These are phyloP conservation scores for Minunthozetes semirufus DNA, from an alignment of 2,888 invertebrate species.

Conservation along the genomic window DNA sequence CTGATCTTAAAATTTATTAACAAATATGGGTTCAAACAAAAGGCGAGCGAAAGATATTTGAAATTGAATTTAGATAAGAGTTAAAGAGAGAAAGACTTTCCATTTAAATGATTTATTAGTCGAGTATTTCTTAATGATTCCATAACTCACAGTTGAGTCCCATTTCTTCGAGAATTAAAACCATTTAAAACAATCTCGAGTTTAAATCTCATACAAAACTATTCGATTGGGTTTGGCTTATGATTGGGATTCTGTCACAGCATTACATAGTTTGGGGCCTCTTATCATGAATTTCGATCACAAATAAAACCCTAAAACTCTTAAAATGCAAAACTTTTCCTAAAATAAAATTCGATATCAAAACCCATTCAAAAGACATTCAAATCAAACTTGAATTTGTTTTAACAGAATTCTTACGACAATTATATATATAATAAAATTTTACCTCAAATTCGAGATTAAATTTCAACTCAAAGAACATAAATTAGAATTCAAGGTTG, in stretches of 20 bases:
- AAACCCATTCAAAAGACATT: neutral
- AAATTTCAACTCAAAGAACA: neutral
- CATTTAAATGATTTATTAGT: slow-evolving; percentile 25
- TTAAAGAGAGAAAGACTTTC: neutral
- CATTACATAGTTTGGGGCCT: slow-evolving; percentile 3
- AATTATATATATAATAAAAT: neutral
- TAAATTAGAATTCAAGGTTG: slow-evolving; percentile 10
- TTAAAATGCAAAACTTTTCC: neutral
- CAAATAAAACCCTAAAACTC: slow-evolving; percentile 20
- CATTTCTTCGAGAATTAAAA: slow-evolving; percentile 7
- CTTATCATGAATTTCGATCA: slow-evolving; percentile 1
- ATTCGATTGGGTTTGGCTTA: slow-evolving; percentile 15
- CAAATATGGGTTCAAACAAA: slow-evolving; percentile 5
- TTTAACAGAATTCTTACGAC: neutral
- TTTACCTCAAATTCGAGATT: neutral
- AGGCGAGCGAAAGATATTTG: neutral
- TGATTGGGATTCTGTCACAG: slow-evolving; percentile 13
- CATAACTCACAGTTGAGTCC: slow-evolving; percentile 11
- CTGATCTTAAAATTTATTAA: neutral
- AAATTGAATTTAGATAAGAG: slow-evolving; percentile 11
- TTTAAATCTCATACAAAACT: slow-evolving; percentile 1
- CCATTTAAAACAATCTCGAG: slow-evolving; percentile 15
- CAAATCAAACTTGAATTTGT: slow-evolving; percentile 3
- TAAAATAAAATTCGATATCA: neutral
- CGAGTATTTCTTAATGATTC: slow-evolving; percentile 9